Evolutionary conservation across 2,888 invertebrate species (phyloP).

Genomic region (Tenodera sinensis): DNA sequence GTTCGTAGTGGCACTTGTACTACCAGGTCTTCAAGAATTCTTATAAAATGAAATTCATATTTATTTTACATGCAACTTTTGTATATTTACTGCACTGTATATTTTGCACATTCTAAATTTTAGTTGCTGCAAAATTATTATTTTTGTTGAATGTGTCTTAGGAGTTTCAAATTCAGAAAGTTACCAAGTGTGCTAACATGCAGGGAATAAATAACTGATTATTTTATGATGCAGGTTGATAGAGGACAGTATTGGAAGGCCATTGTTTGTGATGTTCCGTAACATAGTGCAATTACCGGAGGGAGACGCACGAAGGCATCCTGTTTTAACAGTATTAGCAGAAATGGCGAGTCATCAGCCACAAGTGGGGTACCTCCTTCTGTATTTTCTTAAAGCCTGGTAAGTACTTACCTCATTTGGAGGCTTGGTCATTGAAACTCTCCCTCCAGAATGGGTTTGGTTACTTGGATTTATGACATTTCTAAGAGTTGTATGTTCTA

Average conservation of each 20-base stretch:
- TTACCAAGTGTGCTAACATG: neutral
- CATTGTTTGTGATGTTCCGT: slow-evolving; percentile 83
- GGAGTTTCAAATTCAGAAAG: no score
- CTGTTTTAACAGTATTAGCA: slow-evolving; percentile 72
- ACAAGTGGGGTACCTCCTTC: slow-evolving; percentile 71
- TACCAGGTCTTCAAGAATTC: no score
- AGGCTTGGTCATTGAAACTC: neutral
- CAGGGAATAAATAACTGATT: neutral
- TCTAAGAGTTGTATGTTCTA: no score
- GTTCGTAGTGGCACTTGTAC: no score
- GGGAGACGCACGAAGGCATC: slow-evolving; percentile 72
- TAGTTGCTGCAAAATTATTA: no score
- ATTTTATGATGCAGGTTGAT: slow-evolving; percentile 47
- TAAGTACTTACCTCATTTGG: slow-evolving; percentile 19
- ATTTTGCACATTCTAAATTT: no score
- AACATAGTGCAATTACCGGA: slow-evolving; percentile 70
- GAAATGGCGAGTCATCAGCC: slow-evolving; percentile 66
- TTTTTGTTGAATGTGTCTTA: no score
- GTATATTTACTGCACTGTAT: no score
- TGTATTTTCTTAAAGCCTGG: slow-evolving; percentile 61
- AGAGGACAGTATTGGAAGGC: slow-evolving; percentile 74
- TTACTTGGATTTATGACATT: no score
- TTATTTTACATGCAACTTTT: no score
- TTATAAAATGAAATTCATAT: no score
- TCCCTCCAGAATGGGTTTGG: no score